phyloP scores from a whole-genome alignment of 2,888 invertebrate species.

The Serrognathus titanus region DNA sequence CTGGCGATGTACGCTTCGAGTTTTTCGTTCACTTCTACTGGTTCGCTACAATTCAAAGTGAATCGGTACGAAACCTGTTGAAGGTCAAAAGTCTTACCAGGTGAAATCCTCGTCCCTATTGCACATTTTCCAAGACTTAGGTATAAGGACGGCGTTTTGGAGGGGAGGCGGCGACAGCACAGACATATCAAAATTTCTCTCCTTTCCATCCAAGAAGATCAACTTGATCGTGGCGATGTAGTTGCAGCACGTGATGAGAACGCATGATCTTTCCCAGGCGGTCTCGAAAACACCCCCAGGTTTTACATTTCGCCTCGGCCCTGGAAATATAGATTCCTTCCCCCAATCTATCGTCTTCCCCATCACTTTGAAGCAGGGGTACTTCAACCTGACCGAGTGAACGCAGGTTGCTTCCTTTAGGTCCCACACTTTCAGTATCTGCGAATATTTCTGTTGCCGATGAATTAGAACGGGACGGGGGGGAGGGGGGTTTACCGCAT shows the following conservation, averaged over 20 bases:
- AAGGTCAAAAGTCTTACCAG: not conserved
- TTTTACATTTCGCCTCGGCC: slow-evolving; percentile 44
- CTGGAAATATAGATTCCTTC: slow-evolving; percentile 54
- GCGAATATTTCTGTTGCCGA: slow-evolving; percentile 20
- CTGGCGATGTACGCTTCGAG: slow-evolving; percentile 14
- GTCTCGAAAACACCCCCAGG: not conserved
- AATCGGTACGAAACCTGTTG: not conserved
- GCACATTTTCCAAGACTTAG: slow-evolving; percentile 41
- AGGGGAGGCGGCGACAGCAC: slow-evolving; percentile 44
- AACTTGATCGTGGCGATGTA: slow-evolving; percentile 50
- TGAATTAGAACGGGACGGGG: too few species aligned
- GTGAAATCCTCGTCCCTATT: slow-evolving; percentile 6
- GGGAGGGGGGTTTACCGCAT: slow-evolving; percentile 51
- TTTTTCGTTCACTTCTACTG: slow-evolving; percentile 15
- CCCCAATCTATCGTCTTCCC: slow-evolving; percentile 61
- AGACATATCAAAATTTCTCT: slow-evolving; percentile 30
- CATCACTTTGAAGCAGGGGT: slow-evolving; percentile 55
- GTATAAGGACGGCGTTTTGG: slow-evolving; percentile 46
- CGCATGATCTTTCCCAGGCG: slow-evolving; percentile 45
- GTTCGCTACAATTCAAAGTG: slow-evolving; percentile 12
- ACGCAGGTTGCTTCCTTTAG: slow-evolving; percentile 56
- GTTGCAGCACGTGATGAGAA: slow-evolving; percentile 57
- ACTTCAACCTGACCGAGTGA: slow-evolving; percentile 56
- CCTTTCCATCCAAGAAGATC: slow-evolving; percentile 30
- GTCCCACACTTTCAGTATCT: slow-evolving; percentile 61